phyloP scores from a whole-genome alignment of 1,140 invertebrate genomes.

The Drosophila trapezifrons region DNA sequence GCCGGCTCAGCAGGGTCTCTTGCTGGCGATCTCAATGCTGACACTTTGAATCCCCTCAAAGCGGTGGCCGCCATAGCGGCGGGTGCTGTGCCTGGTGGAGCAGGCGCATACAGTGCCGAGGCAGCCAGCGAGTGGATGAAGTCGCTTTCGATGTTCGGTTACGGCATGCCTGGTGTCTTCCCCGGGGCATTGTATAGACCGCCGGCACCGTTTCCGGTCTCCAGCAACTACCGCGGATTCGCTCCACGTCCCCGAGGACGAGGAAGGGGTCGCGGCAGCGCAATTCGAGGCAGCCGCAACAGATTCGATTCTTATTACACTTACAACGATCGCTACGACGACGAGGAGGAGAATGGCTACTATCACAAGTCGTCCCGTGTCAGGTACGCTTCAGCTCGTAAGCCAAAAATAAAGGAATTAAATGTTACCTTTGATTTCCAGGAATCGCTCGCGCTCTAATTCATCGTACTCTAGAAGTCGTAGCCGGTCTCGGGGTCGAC shows the following conservation, averaged over 20 bases:
- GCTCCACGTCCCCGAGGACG: conserved; percentile 64
- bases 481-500: conserved; percentile 83
- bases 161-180: conserved; percentile 69
- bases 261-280: conserved; percentile 58
- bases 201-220: conserved; percentile 59
- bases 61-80: conserved; percentile 56
- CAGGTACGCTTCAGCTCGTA: conserved; percentile 31
- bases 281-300: conserved; percentile 48
- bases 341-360: conserved; percentile 59
- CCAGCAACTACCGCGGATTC: conserved; percentile 73
- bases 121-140: conserved; percentile 81
- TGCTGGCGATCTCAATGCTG: conserved; percentile 10
- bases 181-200: conserved; percentile 70
- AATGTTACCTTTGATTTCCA: conserved; percentile 16
- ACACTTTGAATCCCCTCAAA: conserved; percentile 59
- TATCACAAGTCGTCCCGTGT: conserved; percentile 63
- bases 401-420: background rate
- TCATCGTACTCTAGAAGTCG: conserved; percentile 82
- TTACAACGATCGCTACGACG: conserved; percentile 60
- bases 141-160: conserved; percentile 76
- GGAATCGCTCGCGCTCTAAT: conserved; percentile 81
- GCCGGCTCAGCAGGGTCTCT: background rate
- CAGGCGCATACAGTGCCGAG: conserved; percentile 61
- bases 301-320: conserved; percentile 72
- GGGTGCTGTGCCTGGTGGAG: conserved; percentile 37